phyloP scores from a whole-genome alignment of 1,140 invertebrate genomes.

The Pentalonia nigronervosa region DNA sequence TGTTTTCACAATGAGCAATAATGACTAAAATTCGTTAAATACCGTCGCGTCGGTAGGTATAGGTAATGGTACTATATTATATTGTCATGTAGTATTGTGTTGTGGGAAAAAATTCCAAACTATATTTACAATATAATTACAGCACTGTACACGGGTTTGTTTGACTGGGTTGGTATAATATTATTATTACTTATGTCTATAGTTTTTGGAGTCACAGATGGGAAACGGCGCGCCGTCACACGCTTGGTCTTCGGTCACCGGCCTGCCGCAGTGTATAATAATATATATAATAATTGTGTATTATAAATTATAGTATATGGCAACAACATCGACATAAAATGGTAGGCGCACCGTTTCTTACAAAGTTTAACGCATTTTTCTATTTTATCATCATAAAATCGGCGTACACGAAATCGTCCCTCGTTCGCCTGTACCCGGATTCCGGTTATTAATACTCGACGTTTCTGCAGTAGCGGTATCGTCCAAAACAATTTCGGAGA shows the following conservation, averaged over 20 bases:
- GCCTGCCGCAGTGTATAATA: background rate
- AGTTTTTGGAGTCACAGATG: background rate
- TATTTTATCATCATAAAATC: background rate
- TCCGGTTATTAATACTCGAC: background rate
- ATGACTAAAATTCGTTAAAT: background rate
- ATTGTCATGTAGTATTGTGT: background rate
- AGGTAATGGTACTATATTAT: background rate
- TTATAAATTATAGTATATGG: background rate
- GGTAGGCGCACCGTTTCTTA: background rate
- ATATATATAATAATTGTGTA: too few relatives aligned
- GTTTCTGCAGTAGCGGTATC: background rate
- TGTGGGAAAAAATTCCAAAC: background rate
- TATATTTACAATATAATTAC: slow-evolving; percentile 4
- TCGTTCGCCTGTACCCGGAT: background rate
- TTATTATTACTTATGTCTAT: background rate
- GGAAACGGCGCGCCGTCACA: background rate
- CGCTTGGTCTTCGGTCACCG: slow-evolving; percentile 9
- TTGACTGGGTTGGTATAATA: background rate
- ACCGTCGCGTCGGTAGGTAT: background rate
- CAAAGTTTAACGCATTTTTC: background rate
- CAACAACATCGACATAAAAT: background rate
- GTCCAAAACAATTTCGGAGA: background rate
- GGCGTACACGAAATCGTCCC: background rate
- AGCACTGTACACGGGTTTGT: background rate
- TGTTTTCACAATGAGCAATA: background rate